Conservation (phyloP, 2,113 vertebrate species). For the Tachuris rubrigastra region DNA sequence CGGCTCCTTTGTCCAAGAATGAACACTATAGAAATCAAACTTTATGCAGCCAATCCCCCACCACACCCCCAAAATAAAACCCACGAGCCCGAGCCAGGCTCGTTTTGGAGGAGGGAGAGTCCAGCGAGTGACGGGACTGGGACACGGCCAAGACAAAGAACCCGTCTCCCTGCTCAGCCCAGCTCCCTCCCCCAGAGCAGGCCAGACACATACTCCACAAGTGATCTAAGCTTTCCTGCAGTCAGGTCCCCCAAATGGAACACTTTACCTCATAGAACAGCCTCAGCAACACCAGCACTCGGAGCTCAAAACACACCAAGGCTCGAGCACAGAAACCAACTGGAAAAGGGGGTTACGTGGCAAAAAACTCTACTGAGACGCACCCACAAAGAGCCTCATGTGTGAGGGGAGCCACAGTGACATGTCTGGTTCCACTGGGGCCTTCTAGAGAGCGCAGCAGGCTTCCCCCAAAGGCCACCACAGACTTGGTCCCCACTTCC, state of each 20-base stretch:
- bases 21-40: neutral
- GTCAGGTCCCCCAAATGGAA: neutral
- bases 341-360: neutral
- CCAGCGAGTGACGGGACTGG: neutral
- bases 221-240: neutral
- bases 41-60: neutral
- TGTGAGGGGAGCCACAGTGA: neutral
- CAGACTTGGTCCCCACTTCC: neutral
- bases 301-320: neutral
- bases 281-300: neutral
- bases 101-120: neutral
- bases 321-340: neutral
- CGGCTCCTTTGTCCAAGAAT: neutral
- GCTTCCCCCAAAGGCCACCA: neutral
- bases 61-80: neutral
- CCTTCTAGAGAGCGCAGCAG: accelerated
- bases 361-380: neutral
- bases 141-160: neutral
- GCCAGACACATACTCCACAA: neutral
- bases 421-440: neutral
- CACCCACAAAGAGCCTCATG: neutral
- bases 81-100: neutral
- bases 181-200: neutral
- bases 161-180: neutral
- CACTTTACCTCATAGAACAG: neutral